phyloP scores from a whole-genome alignment of 2,113 vertebrate species.

The Felis catus region F.catus_Fca126_mat1.0 CM031418.1:137322501-137323000 shows the following conservation, averaged over 20 bases:
- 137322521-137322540: accelerated
- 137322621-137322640: accelerated
- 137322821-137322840: too few relatives aligned
- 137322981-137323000: background rate
- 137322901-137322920: background rate
- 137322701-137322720: accelerated
- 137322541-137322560: background rate
- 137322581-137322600: accelerated
- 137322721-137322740: background rate
- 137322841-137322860: background rate
- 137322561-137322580: background rate
- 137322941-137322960: background rate
- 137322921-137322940: background rate
- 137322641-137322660: background rate
- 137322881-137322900: background rate
- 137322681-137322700: accelerated
- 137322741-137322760: accelerated
- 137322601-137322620: background rate
- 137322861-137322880: background rate
- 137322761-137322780: accelerated
- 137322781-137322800: too few relatives aligned
- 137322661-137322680: background rate
- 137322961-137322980: background rate
- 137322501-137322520: accelerated
- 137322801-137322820: background rate